These are phyloP conservation scores for Smutsia gigantea DNA, from an alignment of 2,797 vertebrate genomes.

Conservation along the genomic window DNA sequence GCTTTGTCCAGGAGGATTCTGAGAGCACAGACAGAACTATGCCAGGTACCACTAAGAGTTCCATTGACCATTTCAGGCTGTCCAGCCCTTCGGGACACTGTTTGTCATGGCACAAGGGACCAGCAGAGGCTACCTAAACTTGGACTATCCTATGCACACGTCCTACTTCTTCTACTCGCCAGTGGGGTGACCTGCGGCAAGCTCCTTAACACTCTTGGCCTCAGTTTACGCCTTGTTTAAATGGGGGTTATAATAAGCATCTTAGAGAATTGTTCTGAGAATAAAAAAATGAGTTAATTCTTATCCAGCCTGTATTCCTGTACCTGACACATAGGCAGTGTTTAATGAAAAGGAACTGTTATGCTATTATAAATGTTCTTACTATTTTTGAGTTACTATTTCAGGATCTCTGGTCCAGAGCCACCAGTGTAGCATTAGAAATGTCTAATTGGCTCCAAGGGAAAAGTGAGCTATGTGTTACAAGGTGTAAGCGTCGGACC, in stretches of 20 bases:
- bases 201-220: not conserved
- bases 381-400: not conserved
- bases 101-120: not conserved
- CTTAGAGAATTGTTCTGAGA: not conserved
- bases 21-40: not conserved
- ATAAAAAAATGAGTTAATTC: not conserved
- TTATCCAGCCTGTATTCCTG: not conserved
- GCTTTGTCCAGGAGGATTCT: not conserved
- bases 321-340: not conserved
- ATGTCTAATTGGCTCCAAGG: not conserved
- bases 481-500: not conserved
- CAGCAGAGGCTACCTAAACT: not conserved
- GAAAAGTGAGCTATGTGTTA: not conserved
- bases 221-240: conserved; percentile 12
- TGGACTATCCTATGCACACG: not conserved
- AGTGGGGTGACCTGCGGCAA: not conserved
- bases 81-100: not conserved
- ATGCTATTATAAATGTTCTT: not conserved
- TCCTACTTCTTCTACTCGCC: not conserved
- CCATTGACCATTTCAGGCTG: not conserved
- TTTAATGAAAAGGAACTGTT: not conserved
- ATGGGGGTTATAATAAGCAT: not conserved
- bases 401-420: not conserved
- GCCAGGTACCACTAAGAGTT: not conserved
- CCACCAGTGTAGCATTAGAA: not conserved